phyloP scores from a whole-genome alignment of 2,113 vertebrate genomes.

The Ia io region DNA sequence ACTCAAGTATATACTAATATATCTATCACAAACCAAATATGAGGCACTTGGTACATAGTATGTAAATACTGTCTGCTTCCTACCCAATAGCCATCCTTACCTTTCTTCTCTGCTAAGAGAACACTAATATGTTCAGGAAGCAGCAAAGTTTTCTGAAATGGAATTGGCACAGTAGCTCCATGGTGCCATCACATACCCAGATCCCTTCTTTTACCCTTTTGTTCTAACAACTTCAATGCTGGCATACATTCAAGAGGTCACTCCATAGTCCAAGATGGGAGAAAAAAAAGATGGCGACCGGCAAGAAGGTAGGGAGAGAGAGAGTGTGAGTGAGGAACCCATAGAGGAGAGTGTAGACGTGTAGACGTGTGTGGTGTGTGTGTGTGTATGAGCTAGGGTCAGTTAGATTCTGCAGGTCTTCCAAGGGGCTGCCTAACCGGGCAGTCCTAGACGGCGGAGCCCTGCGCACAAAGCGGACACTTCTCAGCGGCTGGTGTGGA shows the following conservation, averaged over 20 bases:
- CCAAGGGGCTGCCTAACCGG: too few relatives aligned
- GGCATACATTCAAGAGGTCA: neutral
- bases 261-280: neutral
- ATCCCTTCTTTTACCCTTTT: neutral
- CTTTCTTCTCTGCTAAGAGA: constrained; percentile 11
- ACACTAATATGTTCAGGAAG: neutral
- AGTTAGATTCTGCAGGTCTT: too few relatives aligned
- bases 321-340: too few relatives aligned
- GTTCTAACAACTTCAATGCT: neutral
- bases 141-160: neutral
- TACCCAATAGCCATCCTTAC: neutral
- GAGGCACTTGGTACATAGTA: neutral
- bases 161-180: neutral
- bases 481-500: too few relatives aligned
- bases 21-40: constrained; percentile 19
- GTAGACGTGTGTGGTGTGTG: too few relatives aligned
- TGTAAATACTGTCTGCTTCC: neutral
- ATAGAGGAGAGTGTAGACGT: too few relatives aligned
- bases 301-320: too few relatives aligned
- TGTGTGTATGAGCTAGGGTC: too few relatives aligned
- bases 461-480: too few relatives aligned
- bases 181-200: neutral
- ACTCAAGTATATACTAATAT: neutral
- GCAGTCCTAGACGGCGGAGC: too few relatives aligned
- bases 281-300: too few relatives aligned